These are phyloP conservation scores for Crotalus helleri DNA, from an alignment of 2,113 vertebrate genomes.

Conservation along the genomic window DNA sequence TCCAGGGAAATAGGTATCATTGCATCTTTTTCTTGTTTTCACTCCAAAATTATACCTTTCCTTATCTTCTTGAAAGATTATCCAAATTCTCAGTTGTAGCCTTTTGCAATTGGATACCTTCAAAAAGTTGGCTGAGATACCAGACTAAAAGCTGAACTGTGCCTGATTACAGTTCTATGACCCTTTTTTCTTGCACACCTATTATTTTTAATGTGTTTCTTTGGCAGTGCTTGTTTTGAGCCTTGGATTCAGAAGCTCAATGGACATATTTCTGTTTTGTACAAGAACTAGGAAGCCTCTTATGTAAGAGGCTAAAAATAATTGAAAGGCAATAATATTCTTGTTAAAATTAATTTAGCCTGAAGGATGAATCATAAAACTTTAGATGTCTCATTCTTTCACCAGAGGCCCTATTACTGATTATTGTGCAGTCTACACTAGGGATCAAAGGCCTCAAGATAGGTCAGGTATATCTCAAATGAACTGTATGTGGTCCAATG, in stretches of 20 bases:
- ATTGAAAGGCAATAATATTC: conserved; percentile 5
- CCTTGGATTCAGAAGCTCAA: neutral
- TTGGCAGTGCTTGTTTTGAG: neutral
- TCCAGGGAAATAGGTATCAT: neutral
- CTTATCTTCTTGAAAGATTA: neutral
- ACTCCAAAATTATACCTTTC: neutral
- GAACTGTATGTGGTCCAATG: neutral
- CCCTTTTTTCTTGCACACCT: neutral
- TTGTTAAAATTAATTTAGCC: conserved; percentile 15
- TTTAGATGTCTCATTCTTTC: neutral
- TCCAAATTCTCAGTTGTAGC: neutral
- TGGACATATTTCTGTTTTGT: neutral
- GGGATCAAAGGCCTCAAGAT: neutral
- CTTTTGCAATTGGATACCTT: neutral
- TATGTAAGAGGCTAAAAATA: neutral
- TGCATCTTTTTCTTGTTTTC: neutral
- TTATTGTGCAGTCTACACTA: neutral
- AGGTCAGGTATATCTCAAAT: neutral
- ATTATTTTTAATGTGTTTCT: neutral
- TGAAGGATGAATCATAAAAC: neutral
- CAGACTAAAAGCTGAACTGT: neutral
- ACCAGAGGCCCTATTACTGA: neutral
- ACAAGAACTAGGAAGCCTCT: neutral
- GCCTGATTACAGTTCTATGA: neutral
- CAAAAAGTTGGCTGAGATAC: neutral